Conservation (phyloP, 2,797 vertebrate genomes). For the Mionectes olivaceus region DNA sequence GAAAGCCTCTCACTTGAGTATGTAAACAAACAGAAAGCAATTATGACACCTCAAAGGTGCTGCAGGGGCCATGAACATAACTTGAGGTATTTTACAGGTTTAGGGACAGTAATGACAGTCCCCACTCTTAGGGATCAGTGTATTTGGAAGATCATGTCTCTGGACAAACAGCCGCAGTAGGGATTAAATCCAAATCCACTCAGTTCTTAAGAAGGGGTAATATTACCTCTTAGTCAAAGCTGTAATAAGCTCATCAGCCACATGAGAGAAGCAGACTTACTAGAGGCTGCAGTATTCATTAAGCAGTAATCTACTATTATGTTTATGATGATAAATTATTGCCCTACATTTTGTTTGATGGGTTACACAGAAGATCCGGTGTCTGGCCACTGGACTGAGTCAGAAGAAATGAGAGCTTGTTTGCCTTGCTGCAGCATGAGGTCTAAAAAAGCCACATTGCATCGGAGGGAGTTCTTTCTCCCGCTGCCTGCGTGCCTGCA, state of each 20-base stretch:
- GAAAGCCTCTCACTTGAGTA: not conserved
- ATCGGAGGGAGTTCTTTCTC: not conserved
- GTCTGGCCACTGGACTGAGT: not conserved
- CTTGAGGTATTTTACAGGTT: not conserved
- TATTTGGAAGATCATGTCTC: slow-evolving; percentile 10
- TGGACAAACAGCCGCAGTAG: not conserved
- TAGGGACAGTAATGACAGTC: not conserved
- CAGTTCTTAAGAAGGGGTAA: slow-evolving; percentile 37
- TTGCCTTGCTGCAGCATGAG: not conserved
- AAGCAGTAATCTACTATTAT: not conserved
- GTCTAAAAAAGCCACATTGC: not conserved
- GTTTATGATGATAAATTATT: slow-evolving; percentile 16
- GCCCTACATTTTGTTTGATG: not conserved
- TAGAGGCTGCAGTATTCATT: not conserved
- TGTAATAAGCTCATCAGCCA: slow-evolving; percentile 48
- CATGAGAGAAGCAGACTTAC: slow-evolving; percentile 10
- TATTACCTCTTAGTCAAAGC: slow-evolving; percentile 48
- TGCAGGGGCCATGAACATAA: not conserved
- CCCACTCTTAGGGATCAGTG: not conserved
- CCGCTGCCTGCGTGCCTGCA: rapidly evolving
- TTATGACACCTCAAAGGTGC: not conserved
- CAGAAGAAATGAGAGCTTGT: not conserved
- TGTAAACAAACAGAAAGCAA: not conserved
- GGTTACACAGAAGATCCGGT: not conserved
- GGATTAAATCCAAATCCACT: slow-evolving; percentile 55